These are phyloP conservation scores for Atta cephalotes DNA, from an alignment of 1,140 invertebrate species.

Conservation along the genomic window DNA sequence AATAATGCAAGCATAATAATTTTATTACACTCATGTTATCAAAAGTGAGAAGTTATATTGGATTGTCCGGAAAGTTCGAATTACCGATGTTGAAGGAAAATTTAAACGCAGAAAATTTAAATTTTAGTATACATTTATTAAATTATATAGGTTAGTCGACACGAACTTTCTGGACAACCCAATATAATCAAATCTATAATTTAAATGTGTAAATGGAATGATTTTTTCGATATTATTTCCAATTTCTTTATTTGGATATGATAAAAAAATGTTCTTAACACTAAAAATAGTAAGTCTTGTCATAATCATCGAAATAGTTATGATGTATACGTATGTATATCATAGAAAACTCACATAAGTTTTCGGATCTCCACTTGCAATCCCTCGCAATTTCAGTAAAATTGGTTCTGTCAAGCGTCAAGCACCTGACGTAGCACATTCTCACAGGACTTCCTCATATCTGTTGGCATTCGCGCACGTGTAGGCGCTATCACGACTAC, in stretches of 20 bases:
- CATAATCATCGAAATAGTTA: background rate
- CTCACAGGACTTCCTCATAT: conserved; percentile 5
- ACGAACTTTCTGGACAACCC: too few species aligned
- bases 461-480: conserved; percentile 45
- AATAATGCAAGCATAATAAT: background rate
- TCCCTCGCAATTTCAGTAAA: conserved; percentile 3
- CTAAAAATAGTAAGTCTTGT: background rate
- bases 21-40: background rate
- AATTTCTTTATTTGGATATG: background rate
- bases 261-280: background rate
- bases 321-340: background rate
- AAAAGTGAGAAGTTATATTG: background rate
- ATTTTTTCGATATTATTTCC: background rate
- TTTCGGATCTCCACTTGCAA: background rate
- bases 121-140: too few species aligned
- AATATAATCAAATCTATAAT: background rate
- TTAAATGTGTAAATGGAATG: background rate
- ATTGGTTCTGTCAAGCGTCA: background rate
- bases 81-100: too few species aligned
- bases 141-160: too few species aligned
- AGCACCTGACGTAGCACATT: background rate
- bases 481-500: conserved; percentile 33
- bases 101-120: too few species aligned
- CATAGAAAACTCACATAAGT: conserved; percentile 15
- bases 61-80: too few species aligned